phyloP scores from a whole-genome alignment of 2,888 invertebrate genomes.

The Spilarctia lutea region DNA sequence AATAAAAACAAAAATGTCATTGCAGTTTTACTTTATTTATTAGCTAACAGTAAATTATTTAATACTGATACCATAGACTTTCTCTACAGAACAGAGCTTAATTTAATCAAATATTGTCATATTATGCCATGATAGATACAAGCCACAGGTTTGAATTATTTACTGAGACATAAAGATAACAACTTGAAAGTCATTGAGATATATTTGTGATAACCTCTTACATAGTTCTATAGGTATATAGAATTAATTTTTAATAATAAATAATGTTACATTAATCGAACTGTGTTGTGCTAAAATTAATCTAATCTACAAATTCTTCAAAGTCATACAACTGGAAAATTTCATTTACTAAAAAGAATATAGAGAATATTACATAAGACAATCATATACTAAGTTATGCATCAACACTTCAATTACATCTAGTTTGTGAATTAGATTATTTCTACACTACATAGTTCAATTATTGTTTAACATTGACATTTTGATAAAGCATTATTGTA shows the following conservation, averaged over 20 bases:
- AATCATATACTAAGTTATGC: neutral
- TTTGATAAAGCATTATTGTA: neutral
- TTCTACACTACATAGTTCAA: neutral
- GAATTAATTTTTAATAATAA: neutral
- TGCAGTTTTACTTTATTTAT: neutral
- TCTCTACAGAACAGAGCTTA: neutral
- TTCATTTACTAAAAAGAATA: neutral
- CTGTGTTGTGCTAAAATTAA: neutral
- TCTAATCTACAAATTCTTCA: neutral
- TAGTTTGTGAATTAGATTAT: neutral
- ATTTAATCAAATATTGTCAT: neutral
- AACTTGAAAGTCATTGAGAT: neutral
- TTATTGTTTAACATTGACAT: neutral
- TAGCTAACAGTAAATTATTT: neutral
- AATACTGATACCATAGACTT: neutral
- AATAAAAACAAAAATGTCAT: too few species aligned
- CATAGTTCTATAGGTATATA: neutral
- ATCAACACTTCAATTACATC: neutral
- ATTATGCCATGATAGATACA: neutral
- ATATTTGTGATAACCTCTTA: neutral
- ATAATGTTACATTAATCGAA: neutral
- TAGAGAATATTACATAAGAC: neutral
- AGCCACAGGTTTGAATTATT: neutral
- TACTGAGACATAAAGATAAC: neutral
- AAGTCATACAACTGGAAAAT: neutral